phyloP scores from a whole-genome alignment of 1,140 invertebrate species.

The Eulimnadia texana region DNA sequence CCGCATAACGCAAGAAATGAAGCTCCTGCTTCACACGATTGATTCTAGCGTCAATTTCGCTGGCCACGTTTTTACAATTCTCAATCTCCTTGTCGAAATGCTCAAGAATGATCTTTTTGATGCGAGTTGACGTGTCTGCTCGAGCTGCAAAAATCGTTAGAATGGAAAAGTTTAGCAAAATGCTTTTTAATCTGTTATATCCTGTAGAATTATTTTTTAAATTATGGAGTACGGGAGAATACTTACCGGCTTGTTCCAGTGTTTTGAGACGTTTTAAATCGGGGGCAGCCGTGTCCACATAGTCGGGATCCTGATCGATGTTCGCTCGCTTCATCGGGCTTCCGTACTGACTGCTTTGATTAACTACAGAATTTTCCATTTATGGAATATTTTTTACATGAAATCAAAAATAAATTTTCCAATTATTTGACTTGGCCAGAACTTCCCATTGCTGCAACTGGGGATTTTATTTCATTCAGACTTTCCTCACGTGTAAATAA shows the following conservation, averaged over 20 bases:
- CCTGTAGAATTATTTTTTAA: too few species aligned
- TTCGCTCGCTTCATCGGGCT: too few species aligned
- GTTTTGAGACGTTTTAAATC: conserved; percentile 27
- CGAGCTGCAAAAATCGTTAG: conserved; percentile 14
- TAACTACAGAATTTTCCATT: too few species aligned
- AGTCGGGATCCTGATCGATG: conserved; percentile 33
- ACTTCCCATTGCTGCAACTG: too few species aligned
- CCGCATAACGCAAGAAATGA: conserved; percentile 50
- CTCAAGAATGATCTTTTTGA: conserved; percentile 30
- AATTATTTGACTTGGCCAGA: too few species aligned
- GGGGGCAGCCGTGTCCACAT: conserved; percentile 26
- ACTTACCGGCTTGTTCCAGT: conserved; percentile 31
- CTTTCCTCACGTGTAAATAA: not conserved
- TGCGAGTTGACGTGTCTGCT: conserved; percentile 19
- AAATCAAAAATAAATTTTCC: too few species aligned
- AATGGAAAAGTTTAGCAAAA: too few species aligned
- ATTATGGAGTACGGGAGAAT: too few species aligned
- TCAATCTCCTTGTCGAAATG: conserved; percentile 41
- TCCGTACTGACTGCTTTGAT: too few species aligned
- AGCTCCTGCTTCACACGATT: conserved; percentile 43
- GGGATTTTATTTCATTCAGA: too few species aligned
- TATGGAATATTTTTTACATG: too few species aligned
- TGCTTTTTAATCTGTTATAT: too few species aligned
- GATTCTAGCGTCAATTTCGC: conserved; percentile 41
- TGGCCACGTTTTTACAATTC: conserved; percentile 35